Evolutionary conservation across 92 coral and sea anemone genomes (phyloP), one percentile per base, ranked within the genome.

Genomic region (Hydrozoanthus gracilis): DNA sequence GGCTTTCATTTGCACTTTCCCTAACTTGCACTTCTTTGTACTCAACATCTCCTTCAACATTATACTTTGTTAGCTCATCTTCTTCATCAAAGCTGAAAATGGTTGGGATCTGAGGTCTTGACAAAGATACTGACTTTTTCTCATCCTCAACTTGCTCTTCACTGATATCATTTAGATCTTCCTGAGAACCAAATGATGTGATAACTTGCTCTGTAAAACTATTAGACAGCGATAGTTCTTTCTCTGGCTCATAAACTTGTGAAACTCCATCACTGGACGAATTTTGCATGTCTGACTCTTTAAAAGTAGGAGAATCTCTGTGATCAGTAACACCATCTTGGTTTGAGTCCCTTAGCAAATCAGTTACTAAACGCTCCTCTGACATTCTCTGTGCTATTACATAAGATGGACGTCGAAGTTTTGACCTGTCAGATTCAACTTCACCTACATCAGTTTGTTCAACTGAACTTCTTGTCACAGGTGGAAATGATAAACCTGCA

Each of bases 61-160:
- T 44, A 45, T 52, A 58, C 7, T 54, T 16, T 8, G 61, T 44
- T 44, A 83, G 67, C 8, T 87, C 75, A 18, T 87, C 77, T 55
- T 90, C 89, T 3, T 77, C 84, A 55, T 82, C 95, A 83, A 87
- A 72, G 76, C 89, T 84, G 16, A 97, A 87, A 60, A 97, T 97
- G 73, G 98, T 93, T 87, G 99, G 99, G 67, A 97, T 97, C 80
- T 90, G 94, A 20, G 99, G 98, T 77, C 99, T 91, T 56, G 92
- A 84, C n/a, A 93, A 82, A 65, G 87, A 87, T 80, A 93, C 92
- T 76, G 87, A 83, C 44, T 96, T 88, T 79, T 90, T 91, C 88
- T 95, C 89, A 6, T 76, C 65, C 4, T 54, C 18, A 54, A 5
- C 35, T 27, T 1, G 82, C 46, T 54, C 13, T 80, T 49, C 60